phyloP scores from a whole-genome alignment of 2,888 invertebrate species.

The Fragum whitleyi region DNA sequence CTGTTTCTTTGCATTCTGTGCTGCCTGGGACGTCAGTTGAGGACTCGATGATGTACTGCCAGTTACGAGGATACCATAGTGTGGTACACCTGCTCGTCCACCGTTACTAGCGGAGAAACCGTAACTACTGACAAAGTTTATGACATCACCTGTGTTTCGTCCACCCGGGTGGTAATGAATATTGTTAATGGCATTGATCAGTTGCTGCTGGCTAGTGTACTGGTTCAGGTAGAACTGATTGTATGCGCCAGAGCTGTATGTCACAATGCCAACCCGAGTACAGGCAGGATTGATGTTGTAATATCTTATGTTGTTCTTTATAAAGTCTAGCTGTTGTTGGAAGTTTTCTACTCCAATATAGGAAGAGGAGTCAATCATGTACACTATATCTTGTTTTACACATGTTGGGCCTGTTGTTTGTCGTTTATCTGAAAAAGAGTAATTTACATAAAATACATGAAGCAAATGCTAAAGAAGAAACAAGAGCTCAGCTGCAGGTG shows the following conservation, averaged over 20 bases:
- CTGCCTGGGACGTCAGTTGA: slow-evolving; percentile 61
- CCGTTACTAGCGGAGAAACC: slow-evolving; percentile 69
- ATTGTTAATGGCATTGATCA: slow-evolving; percentile 64
- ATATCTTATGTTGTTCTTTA: slow-evolving; percentile 70
- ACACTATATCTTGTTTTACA: slow-evolving; percentile 73
- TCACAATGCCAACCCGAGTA: slow-evolving; percentile 71
- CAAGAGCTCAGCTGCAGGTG: too few species aligned
- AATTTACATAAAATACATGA: too few species aligned
- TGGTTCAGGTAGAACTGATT: slow-evolving; percentile 73
- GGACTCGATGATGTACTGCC: slow-evolving; percentile 66
- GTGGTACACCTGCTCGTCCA: slow-evolving; percentile 69
- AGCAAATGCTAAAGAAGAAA: too few species aligned
- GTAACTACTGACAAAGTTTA: slow-evolving; percentile 64
- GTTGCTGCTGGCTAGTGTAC: slow-evolving; percentile 54
- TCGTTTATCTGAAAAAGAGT: too few species aligned
- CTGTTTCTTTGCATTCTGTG: slow-evolving; percentile 64
- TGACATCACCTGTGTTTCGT: slow-evolving; percentile 67
- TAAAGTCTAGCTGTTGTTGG: slow-evolving; percentile 66
- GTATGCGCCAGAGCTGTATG: slow-evolving; percentile 69
- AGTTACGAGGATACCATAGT: slow-evolving; percentile 72
- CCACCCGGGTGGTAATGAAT: slow-evolving; percentile 69
- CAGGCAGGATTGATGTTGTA: slow-evolving; percentile 71
- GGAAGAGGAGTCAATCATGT: slow-evolving; percentile 74
- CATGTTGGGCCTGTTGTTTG: slow-evolving; percentile 63
- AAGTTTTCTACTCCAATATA: slow-evolving; percentile 73